Base-by-base conservation (phyloP, 2,888 invertebrate species). In the Pandemis corylana region DNA sequence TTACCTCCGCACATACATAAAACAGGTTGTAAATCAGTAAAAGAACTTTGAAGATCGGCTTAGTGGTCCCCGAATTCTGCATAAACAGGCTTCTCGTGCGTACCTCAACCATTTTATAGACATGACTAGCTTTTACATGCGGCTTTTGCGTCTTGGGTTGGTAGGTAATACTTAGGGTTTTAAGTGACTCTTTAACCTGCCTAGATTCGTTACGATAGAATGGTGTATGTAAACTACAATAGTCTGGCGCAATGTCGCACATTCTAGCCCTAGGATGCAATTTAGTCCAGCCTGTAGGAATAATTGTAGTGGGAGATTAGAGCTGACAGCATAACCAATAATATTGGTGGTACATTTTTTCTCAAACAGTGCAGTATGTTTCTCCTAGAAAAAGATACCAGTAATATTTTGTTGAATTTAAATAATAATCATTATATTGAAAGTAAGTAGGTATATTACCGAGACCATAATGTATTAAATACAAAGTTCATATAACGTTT, bases 401-500 rank as follows among this genome's bases (percentile, higher is more conserved):
- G 28, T 0, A 28, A 59, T 56, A 56, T 20, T 56, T 56, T 9
- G 10, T 28, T 59, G 4, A 59, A 28, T 28, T 4, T 28, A 10
- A 59, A 59, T 59, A 59, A 15, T 12, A 20, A 5, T 5, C 28
- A 59, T 28, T 59, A 59, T 28, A 1, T 6, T 12, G 15, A n/a
- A n/a, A 63, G 15, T 65, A n/a, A 63, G 15, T 65, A 28, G 51
- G 36, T 36, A 13, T 12, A 28, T 49, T 64, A 64, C 15, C 10
- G 44, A 51, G 36, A 28, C 28, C 28, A 59, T 59, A 59, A 12
- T 20, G 51, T 51, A 85, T 89, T 86, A 86, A 86, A 87, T 87
- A 87, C 82, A 82, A 88, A 89, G 85, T 88, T 87, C 77, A 79
- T 83, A 84, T 82, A 86, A 85, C 83, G 84, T 83, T 80, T 87